Evolutionary conservation across 2,888 invertebrate species (phyloP), one percentile per base, ranked within the genome.

Genomic region (Diarsia mendica): DNA sequence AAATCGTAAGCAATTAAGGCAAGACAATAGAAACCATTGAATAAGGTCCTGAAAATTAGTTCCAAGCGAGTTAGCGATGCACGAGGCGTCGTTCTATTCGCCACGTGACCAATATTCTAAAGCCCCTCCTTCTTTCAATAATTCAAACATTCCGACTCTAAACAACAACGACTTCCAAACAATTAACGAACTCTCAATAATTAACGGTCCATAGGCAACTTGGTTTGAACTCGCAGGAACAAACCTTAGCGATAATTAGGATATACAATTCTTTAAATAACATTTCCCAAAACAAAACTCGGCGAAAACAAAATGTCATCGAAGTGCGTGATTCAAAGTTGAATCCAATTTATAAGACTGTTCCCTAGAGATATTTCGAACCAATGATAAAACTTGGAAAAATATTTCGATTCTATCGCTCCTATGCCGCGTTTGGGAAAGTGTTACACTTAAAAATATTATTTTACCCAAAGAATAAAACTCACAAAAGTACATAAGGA

Each of bases 281-380:
- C 70, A 73, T 84, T 83, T 79, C 69, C 77, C 74, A 77, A 84
- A 85, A 85, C 83, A 88, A 89, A 89, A 89, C 83, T 81, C 80
- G 82, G 87, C 80, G 77, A 82, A 83, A 86, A 87, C 88, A 88
- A 89, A 60, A 89, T 88, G 87, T 85, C 87, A 89, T 87, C 90
- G 83, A 89, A 91, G 90, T 92, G 92, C 90, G 93, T 93, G 93
- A 94, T 93, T 94, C 93, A 88, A 94, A 95, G 93, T 94, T 93
- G 89, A 93, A 96, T 95, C 96, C 96, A 96, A 96, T 96, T 94
- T 94, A 91, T 90, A 92, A 92, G 93, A 96, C 95, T 91, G 94
- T 91, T 90, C 96, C 94, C 96, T 85, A 93, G 96, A 91, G 92
- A 93, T 92, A 93, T 94, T 91, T 90, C 92, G 92, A 93, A 94